Evolutionary conservation across 2,888 invertebrate genomes (phyloP).

Genomic region (Zygogramma bicolorata): DNA sequence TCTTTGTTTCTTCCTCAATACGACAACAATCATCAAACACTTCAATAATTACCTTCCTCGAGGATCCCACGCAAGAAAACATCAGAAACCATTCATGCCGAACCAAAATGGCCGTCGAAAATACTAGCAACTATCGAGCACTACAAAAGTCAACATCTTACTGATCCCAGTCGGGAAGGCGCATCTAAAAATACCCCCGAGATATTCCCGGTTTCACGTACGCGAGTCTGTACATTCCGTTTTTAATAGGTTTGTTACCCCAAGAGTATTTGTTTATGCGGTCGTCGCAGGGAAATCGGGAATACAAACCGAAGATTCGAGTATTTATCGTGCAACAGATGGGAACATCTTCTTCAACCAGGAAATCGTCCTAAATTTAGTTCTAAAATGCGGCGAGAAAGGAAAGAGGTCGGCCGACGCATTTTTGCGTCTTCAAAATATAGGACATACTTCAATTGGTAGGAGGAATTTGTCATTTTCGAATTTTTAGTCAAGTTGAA

Average conservation of each 20-base stretch:
- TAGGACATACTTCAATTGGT: no score
- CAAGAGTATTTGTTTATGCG: conserved; percentile 12
- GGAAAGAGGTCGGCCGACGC: neutral
- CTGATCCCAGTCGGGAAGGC: conserved; percentile 21
- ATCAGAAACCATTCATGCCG: conserved; percentile 10
- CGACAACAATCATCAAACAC: no score
- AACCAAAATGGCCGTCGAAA: conserved; percentile 4
- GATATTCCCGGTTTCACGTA: conserved; percentile 25
- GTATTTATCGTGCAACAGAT: conserved; percentile 17
- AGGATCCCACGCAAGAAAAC: conserved; percentile 28
- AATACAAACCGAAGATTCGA: neutral
- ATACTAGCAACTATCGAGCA: conserved; percentile 16
- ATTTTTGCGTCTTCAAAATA: neutral
- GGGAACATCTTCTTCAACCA: conserved; percentile 12
- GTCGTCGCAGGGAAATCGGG: neutral
- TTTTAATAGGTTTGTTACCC: conserved; percentile 19
- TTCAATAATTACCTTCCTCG: conserved; percentile 27
- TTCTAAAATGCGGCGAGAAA: neutral
- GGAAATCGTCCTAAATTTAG: conserved; percentile 9
- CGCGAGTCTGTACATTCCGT: neutral
- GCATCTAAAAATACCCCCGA: conserved; percentile 29
- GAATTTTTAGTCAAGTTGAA: no score
- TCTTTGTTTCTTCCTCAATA: no score
- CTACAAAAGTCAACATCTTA: conserved; percentile 10
- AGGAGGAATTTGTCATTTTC: no score